Evolutionary conservation across 2,888 invertebrate genomes (phyloP).

Genomic region (Amiota communis): DNA sequence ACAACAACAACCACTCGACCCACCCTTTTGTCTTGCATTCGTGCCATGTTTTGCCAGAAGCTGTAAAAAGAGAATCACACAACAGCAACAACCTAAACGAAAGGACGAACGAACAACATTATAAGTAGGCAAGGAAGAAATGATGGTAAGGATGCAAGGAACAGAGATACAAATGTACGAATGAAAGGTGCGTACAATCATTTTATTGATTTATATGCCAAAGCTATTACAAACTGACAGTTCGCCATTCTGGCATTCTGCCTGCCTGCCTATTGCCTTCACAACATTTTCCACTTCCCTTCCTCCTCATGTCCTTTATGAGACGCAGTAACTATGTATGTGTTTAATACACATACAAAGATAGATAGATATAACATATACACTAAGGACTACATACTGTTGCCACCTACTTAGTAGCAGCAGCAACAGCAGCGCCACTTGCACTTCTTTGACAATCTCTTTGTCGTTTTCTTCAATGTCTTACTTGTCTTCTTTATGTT

Average conservation of each 20-base stretch:
- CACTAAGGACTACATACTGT: background rate
- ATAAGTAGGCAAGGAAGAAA: background rate
- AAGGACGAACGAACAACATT: background rate
- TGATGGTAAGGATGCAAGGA: constrained; percentile 3
- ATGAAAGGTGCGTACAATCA: constrained; percentile 65
- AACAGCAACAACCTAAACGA: background rate
- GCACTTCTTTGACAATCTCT: too few species aligned
- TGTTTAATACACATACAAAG: constrained; percentile 15
- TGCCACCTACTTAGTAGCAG: constrained; percentile 13
- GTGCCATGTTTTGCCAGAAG: constrained; percentile 21
- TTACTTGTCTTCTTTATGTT: too few species aligned
- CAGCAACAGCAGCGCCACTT: background rate
- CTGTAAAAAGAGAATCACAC: constrained; percentile 5
- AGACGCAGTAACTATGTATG: constrained; percentile 19
- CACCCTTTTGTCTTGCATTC: constrained; percentile 19
- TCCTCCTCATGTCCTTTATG: background rate
- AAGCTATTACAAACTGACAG: constrained; percentile 69
- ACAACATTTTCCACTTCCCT: background rate
- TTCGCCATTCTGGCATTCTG: constrained; percentile 17
- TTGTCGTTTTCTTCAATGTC: too few species aligned
- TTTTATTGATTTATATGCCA: constrained; percentile 71
- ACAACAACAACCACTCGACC: background rate
- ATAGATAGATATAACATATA: background rate
- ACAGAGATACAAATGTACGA: background rate
- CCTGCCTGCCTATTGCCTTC: constrained; percentile 12